Conservation (phyloP, 2,797 vertebrate species). For the Oryzias dopingdopingensis region DNA sequence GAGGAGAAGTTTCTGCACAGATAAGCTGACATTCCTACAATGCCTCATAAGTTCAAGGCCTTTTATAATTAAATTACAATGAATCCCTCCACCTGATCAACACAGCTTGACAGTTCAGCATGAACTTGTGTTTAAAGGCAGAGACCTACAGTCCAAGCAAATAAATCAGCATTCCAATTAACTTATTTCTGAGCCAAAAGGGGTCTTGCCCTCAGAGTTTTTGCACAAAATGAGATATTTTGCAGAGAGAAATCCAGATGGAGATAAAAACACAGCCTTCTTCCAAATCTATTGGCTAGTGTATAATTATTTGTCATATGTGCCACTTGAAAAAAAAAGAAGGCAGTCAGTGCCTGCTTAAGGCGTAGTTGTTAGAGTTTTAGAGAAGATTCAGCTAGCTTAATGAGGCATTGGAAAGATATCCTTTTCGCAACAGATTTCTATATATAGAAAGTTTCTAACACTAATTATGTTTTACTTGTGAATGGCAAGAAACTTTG, state of each 20-base stretch:
- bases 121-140: too few species aligned
- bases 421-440: neutral
- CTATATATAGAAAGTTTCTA: too few species aligned
- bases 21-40: neutral
- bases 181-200: constrained; percentile 14
- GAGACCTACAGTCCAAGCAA: neutral
- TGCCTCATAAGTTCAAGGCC: neutral
- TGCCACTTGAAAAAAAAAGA: constrained; percentile 11
- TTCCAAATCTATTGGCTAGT: constrained; percentile 37
- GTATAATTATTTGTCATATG: constrained; percentile 13
- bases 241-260: constrained; percentile 47
- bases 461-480: too few species aligned
- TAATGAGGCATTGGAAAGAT: constrained; percentile 18
- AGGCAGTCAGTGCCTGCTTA: constrained; percentile 1
- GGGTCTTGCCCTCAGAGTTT: constrained; percentile 20
- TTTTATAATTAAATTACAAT: constrained; percentile 8
- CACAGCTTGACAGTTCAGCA: too few species aligned
- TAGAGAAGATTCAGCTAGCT: constrained; percentile 8
- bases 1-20: neutral
- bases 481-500: too few species aligned
- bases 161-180: constrained; percentile 1
- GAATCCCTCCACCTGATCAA: too few species aligned
- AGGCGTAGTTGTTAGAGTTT: constrained; percentile 12
- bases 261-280: constrained; percentile 39
- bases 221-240: constrained; percentile 36